Conservation (phyloP, 2,888 invertebrate genomes). For the Pimpla rufipes region DNA sequence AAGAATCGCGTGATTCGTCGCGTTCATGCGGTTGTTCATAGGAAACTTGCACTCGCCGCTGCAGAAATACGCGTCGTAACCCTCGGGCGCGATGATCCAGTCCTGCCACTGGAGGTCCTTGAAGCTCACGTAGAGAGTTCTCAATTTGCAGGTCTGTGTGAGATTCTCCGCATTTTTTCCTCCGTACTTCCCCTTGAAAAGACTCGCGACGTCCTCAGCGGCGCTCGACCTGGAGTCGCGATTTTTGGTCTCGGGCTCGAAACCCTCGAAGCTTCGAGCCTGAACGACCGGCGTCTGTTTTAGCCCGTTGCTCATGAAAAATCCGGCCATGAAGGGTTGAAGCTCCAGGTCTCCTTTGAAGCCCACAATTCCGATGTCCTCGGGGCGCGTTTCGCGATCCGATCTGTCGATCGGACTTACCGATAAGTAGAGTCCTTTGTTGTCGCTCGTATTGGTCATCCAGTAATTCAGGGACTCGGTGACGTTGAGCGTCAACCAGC, state of each 20-base stretch:
- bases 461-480: constrained; percentile 91
- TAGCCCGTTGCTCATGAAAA: constrained; percentile 88
- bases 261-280: constrained; percentile 82
- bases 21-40: constrained; percentile 95
- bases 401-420: constrained; percentile 89
- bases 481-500: constrained; percentile 94
- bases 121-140: constrained; percentile 95
- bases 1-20: constrained; percentile 97
- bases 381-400: constrained; percentile 92
- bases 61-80: constrained; percentile 96
- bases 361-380: constrained; percentile 93
- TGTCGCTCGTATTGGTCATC: constrained; percentile 91
- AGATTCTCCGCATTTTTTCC: constrained; percentile 63
- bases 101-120: constrained; percentile 95
- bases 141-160: constrained; percentile 92
- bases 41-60: constrained; percentile 96
- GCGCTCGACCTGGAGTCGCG: neutral
- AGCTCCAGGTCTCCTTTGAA: constrained; percentile 91
- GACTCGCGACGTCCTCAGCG: constrained; percentile 7
- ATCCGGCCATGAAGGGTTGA: constrained; percentile 96
- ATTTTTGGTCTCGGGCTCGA: constrained; percentile 86
- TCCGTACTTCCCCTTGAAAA: constrained; percentile 80
- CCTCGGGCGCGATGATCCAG: constrained; percentile 97
- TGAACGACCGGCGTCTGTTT: constrained; percentile 76
- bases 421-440: constrained; percentile 93